Base-by-base conservation (phyloP, 2,888 invertebrate species). In the Mythimna loreyi region DNA sequence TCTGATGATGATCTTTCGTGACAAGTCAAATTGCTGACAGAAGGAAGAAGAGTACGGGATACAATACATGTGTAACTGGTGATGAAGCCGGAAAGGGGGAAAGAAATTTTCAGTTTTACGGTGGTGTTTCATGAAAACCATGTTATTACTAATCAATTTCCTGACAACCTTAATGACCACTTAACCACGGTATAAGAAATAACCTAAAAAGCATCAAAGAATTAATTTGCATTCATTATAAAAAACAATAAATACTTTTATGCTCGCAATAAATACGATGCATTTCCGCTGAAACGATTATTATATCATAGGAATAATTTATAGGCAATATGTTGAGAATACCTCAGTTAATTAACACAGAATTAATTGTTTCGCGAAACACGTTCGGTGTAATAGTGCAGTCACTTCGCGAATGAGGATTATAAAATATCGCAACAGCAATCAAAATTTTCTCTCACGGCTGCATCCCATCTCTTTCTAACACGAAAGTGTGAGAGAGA, bases 401-500 rank as follows among this genome's bases (percentile, higher is more conserved):
- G 77, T 74, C 73, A 71, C 67, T 67, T 76, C 43, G 84, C 79
- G 65, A 82, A 78, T 68, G 64, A 73, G 73, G 63, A 69, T 72
- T 84, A 80, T 84, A 85, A 81, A 79, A 79, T 82, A 84, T 83
- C 56, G 75, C 66, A 68, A 75, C 65, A 72, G 68, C 72, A 82
- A 83, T 82, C 79, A 73, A 81, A 84, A 75, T 81, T 75, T 76
- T 81, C 68, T 82, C 80, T 75, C 81, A 80, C 72, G 66, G 63
- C 55, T 53, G 25, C 33, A 49, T 49, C 58, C 36, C 62, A 65
- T 85, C 86, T 72, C 81, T 77, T n/a, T 85, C 70, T 78, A 67
- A 76, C 49, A 7, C n/a, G 6, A 3, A 63, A 36, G 81, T 67
- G 73, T 68, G 80, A 85, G 75, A 68, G 80, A 79, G 82, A 82